Conservation (phyloP, 2,888 invertebrate genomes). For the Pasiphila rectangulata region DNA sequence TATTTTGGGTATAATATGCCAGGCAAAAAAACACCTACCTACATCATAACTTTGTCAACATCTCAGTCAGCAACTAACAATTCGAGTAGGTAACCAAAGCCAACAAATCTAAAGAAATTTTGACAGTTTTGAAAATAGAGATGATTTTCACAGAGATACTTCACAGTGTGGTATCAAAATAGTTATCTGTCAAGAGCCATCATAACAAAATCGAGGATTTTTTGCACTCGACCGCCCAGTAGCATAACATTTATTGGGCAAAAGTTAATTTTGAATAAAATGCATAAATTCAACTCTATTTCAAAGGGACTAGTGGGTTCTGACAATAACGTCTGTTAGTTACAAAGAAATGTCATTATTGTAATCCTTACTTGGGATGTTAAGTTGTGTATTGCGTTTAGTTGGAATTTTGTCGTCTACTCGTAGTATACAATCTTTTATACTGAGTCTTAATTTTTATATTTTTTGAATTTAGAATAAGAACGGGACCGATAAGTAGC, state of each 20-base stretch:
- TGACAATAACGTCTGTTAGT: conserved; percentile 15
- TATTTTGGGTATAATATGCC: no score
- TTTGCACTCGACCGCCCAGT: conserved; percentile 64
- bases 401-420: neutral
- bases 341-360: conserved; percentile 67
- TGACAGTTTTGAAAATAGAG: neutral
- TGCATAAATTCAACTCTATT: conserved; percentile 20
- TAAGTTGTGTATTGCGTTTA: conserved; percentile 49
- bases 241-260: conserved; percentile 67
- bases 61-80: no score
- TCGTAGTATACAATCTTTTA: neutral
- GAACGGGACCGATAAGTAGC: no score
- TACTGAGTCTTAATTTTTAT: no score
- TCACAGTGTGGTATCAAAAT: conserved; percentile 21
- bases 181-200: conserved; percentile 36
- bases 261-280: conserved; percentile 54
- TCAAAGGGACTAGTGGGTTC: conserved; percentile 1
- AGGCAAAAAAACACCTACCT: no score
- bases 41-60: no score
- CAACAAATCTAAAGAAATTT: neutral
- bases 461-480: no score
- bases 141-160: neutral
- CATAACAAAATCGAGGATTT: conserved; percentile 35
- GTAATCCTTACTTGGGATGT: conserved; percentile 59
- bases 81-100: conserved; percentile 2